phyloP scores from a whole-genome alignment of 1,140 invertebrate genomes.

The Diachasmimorpha longicaudata region DNA sequence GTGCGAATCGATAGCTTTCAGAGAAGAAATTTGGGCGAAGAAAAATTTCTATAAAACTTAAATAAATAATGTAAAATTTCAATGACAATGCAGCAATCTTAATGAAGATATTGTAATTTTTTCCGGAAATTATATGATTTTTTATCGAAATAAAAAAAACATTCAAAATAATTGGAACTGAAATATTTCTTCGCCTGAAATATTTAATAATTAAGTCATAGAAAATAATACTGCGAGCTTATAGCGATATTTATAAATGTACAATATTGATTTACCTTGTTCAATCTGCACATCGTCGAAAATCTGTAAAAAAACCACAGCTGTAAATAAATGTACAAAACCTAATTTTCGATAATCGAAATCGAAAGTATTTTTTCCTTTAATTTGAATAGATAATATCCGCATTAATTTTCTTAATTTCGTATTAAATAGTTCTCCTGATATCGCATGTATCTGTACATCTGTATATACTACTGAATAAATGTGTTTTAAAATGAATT shows the following conservation, averaged over 20 bases:
- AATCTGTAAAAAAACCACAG: neutral
- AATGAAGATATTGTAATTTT: too few species aligned
- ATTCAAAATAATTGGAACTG: too few species aligned
- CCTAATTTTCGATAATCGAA: neutral
- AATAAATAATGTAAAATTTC: too few species aligned
- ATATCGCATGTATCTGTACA: conserved; percentile 2
- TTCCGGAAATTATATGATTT: too few species aligned
- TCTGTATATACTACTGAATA: conserved; percentile 32
- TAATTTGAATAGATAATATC: too few species aligned
- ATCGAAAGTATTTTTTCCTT: too few species aligned
- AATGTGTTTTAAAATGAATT: conserved; percentile 31
- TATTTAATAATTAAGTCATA: neutral
- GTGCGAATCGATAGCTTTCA: too few species aligned
- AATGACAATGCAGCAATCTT: too few species aligned
- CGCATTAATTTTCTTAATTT: neutral
- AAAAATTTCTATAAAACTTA: too few species aligned
- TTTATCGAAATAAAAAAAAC: too few species aligned
- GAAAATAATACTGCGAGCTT: conserved; percentile 10
- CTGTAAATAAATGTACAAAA: conserved; percentile 32
- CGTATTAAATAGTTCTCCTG: neutral
- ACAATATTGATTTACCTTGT: neutral
- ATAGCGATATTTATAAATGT: neutral
- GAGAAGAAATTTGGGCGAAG: too few species aligned
- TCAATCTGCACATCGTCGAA: neutral
- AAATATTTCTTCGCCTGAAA: too few species aligned